These are phyloP conservation scores for Macrosiphum euphorbiae DNA, from an alignment of 2,888 invertebrate genomes.

Conservation along the genomic window DNA sequence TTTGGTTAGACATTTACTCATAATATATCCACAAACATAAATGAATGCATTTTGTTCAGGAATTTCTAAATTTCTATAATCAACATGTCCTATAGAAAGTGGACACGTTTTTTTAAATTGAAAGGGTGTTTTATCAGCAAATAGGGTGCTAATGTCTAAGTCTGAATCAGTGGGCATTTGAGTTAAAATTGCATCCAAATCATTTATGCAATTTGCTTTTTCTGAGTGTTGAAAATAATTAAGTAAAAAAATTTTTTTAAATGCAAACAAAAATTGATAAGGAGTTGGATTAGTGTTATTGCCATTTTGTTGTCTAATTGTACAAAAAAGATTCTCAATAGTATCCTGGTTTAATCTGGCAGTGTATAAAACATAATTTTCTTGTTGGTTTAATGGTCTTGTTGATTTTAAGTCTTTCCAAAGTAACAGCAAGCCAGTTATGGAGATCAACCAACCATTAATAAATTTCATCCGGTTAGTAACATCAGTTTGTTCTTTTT, in stretches of 20 bases:
- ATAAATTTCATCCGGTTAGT: too few relatives aligned
- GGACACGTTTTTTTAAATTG: too few relatives aligned
- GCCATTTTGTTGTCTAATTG: conserved; percentile 29
- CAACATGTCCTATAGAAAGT: too few relatives aligned
- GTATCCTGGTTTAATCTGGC: conserved; percentile 1
- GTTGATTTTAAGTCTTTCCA: too few relatives aligned
- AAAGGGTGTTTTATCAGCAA: not conserved
- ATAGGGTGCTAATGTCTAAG: not conserved
- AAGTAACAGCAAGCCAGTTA: too few relatives aligned
- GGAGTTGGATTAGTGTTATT: conserved; percentile 25
- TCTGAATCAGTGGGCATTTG: conserved; percentile 4
- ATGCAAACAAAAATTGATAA: conserved; percentile 15
- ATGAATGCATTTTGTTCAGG: too few relatives aligned
- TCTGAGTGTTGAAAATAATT: conserved; percentile 13
- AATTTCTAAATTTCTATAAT: too few relatives aligned
- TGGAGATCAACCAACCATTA: too few relatives aligned
- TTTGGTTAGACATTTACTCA: too few relatives aligned
- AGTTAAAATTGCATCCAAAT: conserved; percentile 28
- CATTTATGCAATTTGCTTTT: conserved; percentile 38
- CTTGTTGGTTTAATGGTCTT: not conserved
- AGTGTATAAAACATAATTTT: too few relatives aligned
- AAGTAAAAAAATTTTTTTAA: conserved; percentile 3
- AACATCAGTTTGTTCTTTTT: too few relatives aligned
- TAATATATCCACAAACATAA: too few relatives aligned
- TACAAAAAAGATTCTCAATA: conserved; percentile 40